These are phyloP conservation scores for Oeneis ivallda DNA, from an alignment of 2,888 invertebrate species.

Conservation along the genomic window DNA sequence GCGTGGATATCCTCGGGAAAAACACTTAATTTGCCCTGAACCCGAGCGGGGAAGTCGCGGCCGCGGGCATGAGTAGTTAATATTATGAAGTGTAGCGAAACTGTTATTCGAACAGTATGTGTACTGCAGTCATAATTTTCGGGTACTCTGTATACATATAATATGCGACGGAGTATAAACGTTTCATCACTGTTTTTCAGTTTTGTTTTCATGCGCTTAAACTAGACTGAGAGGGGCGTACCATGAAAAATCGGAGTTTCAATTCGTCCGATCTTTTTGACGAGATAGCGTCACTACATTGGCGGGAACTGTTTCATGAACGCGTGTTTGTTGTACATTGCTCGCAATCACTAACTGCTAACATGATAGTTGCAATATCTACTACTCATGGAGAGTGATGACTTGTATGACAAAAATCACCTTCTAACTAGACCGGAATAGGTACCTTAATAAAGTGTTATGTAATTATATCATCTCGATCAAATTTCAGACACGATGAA, in stretches of 20 bases:
- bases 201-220: conserved; percentile 45
- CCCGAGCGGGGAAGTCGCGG: no score
- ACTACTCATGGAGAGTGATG: no score
- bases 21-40: no score
- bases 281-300: conserved; percentile 43
- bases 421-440: no score
- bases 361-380: no score
- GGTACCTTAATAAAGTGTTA: no score
- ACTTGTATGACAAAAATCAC: no score
- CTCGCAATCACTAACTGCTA: not conserved
- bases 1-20: no score
- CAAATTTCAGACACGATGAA: no score
- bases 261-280: conserved; percentile 48
- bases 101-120: not conserved
- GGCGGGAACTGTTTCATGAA: not conserved
- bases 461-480: no score
- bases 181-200: conserved; percentile 24
- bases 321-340: conserved; percentile 32
- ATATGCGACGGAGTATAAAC: conserved; percentile 22
- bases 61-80: no score
- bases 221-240: conserved; percentile 48
- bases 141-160: not conserved
- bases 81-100: not conserved
- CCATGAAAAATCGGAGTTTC: conserved; percentile 54
- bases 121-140: conserved; percentile 16